Conservation (phyloP, 2,888 invertebrate genomes). For the Apotomis betuletana region DNA sequence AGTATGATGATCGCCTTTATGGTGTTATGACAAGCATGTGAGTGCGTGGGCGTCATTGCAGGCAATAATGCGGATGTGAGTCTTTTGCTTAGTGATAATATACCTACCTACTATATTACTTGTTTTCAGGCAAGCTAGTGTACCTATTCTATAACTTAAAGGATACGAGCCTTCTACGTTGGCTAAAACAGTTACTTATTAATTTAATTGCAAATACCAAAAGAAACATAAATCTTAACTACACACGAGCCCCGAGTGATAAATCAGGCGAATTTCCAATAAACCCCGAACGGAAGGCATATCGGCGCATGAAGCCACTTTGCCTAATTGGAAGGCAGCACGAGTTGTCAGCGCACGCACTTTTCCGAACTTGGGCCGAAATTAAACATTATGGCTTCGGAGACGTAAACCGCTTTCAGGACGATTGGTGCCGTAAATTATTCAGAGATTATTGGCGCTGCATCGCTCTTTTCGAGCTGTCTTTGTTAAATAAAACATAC, state of each 20-base stretch:
- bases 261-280: conserved; percentile 38
- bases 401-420: conserved; percentile 56
- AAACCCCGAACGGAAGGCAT: conserved; percentile 35
- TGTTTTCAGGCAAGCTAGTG: no score
- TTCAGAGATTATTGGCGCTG: conserved; percentile 48
- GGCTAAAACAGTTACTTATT: not conserved
- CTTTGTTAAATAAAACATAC: not conserved
- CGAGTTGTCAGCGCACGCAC: conserved; percentile 39
- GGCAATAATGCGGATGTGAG: no score
- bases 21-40: no score
- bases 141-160: no score
- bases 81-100: no score
- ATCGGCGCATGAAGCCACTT: conserved; percentile 43
- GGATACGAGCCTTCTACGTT: no score
- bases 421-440: conserved; percentile 63
- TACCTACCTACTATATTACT: no score
- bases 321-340: conserved; percentile 39
- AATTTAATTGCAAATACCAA: conserved; percentile 7
- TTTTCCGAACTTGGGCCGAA: conserved; percentile 33
- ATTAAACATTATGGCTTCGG: conserved; percentile 41
- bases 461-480: not conserved
- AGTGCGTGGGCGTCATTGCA: no score
- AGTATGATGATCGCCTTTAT: no score
- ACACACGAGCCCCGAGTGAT: conserved; percentile 25
- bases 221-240: conserved; percentile 25